Base-by-base conservation (phyloP, 1,140 invertebrate genomes). In the Nixonia krombeini region DNA sequence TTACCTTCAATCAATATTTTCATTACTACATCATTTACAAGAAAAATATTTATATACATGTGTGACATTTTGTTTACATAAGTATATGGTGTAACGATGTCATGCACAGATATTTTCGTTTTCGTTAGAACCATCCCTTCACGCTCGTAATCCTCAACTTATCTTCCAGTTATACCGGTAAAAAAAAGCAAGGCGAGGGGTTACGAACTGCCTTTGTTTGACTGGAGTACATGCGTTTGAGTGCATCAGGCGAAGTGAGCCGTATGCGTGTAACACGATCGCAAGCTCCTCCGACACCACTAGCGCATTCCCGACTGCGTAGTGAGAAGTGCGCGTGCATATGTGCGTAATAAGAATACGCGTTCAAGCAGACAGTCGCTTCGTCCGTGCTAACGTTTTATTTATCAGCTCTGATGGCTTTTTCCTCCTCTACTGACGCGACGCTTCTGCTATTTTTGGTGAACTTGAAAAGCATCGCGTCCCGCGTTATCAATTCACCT, bases 371-470 rank as follows among this genome's bases (percentile, higher is more conserved):
- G 74, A 73, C 76, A 73, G 65, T 70, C 59, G 38, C 49, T 59
- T 44, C 37, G 26, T n/a, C 13, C 28, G 26, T 55, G 68, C 70
- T 80, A 81, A 80, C 79, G 64, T 82, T 82, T 82, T 83, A 83
- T 82, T 83, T 81, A 81, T 83, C 77, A 81, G 62, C 70, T 59
- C 61, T 82, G 79, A 81, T 82, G 80, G 74, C 78, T 81, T 81
- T 76, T 75, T 72, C 71, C 52, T 74, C 67, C 70, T 73, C 44
- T 16, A 46, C 63, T 70, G 72, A 66, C 69, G 71, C 64, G 76
- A 70, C 57, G 62, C 69, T 70, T 67, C 47, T 65, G 31, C 57
- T 59, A 66, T 71, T 72, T 70, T 72, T 59, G 69, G 63, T 59
- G 55, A 67, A 75, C 45, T 65, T 76, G 64, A 78, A 79, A 78